These are phyloP conservation scores for Bombus impatiens DNA, from an alignment of 1,140 invertebrate species.

Conservation along the genomic window DNA sequence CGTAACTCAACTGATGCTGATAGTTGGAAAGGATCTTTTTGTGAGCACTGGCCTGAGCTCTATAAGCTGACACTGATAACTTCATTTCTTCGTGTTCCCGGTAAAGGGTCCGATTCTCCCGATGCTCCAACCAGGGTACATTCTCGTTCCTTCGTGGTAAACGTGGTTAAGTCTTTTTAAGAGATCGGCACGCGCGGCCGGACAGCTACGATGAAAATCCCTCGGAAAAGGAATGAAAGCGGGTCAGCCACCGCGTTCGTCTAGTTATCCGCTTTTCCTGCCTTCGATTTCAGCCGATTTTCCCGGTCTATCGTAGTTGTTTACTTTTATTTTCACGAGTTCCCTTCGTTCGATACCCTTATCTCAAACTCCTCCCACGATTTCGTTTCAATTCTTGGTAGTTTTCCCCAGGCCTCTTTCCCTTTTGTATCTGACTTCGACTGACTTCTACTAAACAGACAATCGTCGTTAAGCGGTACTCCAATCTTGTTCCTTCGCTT, in stretches of 20 bases:
- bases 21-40: constrained; percentile 91
- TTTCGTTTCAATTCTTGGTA: background rate
- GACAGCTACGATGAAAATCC: constrained; percentile 31
- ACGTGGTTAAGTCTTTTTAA: constrained; percentile 40
- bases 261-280: background rate
- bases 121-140: constrained; percentile 65
- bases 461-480: background rate
- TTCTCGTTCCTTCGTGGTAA: constrained; percentile 65
- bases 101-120: constrained; percentile 71
- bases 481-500: background rate
- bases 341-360: background rate
- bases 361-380: background rate
- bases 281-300: background rate
- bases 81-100: constrained; percentile 85
- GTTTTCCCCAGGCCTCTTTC: background rate
- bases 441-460: background rate
- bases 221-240: constrained; percentile 12
- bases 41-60: constrained; percentile 91
- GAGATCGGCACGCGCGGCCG: constrained; percentile 6
- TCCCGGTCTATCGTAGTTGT: background rate
- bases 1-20: constrained; percentile 89
- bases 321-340: background rate
- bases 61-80: constrained; percentile 91
- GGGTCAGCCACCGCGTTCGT: background rate
- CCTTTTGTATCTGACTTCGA: background rate